Evolutionary conservation across 1,140 invertebrate genomes (phyloP), one percentile per base, ranked within the genome.

Genomic region (Drosophila prosaltans): DNA sequence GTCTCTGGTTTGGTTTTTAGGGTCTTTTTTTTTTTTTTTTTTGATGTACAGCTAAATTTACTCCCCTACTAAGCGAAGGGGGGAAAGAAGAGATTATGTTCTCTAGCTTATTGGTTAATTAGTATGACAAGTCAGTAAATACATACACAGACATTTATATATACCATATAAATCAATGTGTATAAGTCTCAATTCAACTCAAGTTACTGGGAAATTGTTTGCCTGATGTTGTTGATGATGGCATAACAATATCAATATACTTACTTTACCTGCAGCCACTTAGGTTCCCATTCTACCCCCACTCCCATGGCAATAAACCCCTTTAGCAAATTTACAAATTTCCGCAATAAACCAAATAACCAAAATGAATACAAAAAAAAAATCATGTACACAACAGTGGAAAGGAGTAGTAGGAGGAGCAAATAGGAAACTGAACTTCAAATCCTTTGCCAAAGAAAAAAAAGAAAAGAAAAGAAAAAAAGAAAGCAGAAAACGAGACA

Each of bases 281-380:
- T 48, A 16, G 4, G 8, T 40, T 26, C 9, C 24, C 32, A 4
- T 28, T 8, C 0, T 36, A n/a, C 32, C 21, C 30, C 51, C 36
- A 63, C 71, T 63, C 67, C 73, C 45, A 54, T 54, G 72, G 68
- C 72, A 76, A 76, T 55, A 76, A 82, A 86, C 70, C 82, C 82
- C 83, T 86, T 82, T 81, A 81, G 72, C 79, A 79, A 86, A 85
- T 85, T 85, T 85, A 86, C 81, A 86, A 85, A 85, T 85, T 85
- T 86, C 82, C 82, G 83, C 82, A 85, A 88, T 88, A 86, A 83
- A 80, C 60, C 76, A 86, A 86, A 86, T 83, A 86, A 88, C 83
- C 73, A 82, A 82, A 82, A 76, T 82, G 83, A 82, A 85, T 73
- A 79, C 82, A 85, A 81, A 76, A 80, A 51, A 16, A 16, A 16